Evolutionary conservation across 2,113 vertebrate species (phyloP), one percentile per base, ranked within the genome.

Genomic region (Antigone vipio): DNA sequence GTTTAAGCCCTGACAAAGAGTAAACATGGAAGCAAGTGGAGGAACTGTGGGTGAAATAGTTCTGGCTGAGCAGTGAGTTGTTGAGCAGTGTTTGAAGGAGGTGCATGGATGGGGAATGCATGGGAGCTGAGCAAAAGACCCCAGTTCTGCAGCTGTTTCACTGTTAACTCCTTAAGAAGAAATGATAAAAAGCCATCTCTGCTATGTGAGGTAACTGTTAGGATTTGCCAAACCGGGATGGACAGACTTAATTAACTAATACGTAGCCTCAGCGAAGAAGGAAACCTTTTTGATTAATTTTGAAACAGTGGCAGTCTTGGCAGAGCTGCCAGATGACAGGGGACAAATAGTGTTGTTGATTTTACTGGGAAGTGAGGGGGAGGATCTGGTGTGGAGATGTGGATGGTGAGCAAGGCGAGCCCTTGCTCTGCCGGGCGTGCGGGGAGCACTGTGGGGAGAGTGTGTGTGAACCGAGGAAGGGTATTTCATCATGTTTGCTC

Each of bases 391-490:
- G 12, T 29, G 32, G 11, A 27, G 27, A 16, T 5, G 9, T 67
- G 20, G 4, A 13, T 73, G 44, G 21, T 32, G 15, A 55, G 16
- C 2, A 1, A 12, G 11, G 10, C 4, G 6, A 53, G 34, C 20
- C 49, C 9, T 44, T 85, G 23, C 27, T 64, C 18, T 6, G 2
- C 1, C 0, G 5, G 26, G 7, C 18, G 29, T 26, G 23, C 27
- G 49, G 58, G 53, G 30, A 45, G 35, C 3, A 0, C 9, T 47
- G 22, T 27, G 12, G 2, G 19, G 11, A 15, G n/a, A 27, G 52
- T 2, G 6, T 12, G 6, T 34, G 26, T 74, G 44, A 26, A 20
- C 11, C 0, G 0, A 5, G n/a, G 24, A 66, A 64, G 21, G 22
- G 6, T n/a, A 21, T 45, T 89, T 71, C 24, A 8, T 14, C 38